Base-by-base conservation (phyloP, 2,113 vertebrate genomes). In the Trachemys scripta region DNA sequence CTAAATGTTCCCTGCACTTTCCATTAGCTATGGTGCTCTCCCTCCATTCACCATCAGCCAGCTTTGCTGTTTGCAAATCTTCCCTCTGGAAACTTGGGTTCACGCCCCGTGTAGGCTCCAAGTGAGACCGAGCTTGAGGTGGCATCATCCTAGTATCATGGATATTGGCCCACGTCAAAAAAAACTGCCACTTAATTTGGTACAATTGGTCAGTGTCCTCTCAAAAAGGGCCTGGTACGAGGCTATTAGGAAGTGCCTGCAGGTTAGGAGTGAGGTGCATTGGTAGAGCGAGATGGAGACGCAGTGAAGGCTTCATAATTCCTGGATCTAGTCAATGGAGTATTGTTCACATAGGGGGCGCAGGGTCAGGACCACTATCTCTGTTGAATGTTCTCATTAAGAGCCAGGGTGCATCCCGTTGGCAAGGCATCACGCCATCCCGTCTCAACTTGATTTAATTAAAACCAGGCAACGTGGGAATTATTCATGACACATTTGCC, bases 401-500 rank as follows among this genome's bases (percentile, higher is more conserved):
- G 65, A 69, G 31, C 69, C 0, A 1, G 31, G 83, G 1, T 11
- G 22, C 5, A 53, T n/a, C 75, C 81, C 0, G 0, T 5, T 29
- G 81, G 51, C 56, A 79, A 56, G 20, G 69, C 87, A 88, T 87
- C 92, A 89, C 13, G 13, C 86, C 3, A 8, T 27, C 1, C 11
- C n/a, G 78, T 8, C 12, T 80, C 65, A 35, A 2, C 4, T 10
- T 45, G 80, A 87, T 93, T 97, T 93, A 85, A 97, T 95, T 87
- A 96, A 96, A 96, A 22, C n/a, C 96, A 94, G 96, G 93, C 90
- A 97, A 88, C 56, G 16, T 57, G 83, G 4, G 85, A 6, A 1
- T 76, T 51, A 76, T 97, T 92, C 93, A 45, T 5, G 45, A 82
- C 87, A 93, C 92, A 75, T 75, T 47, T 5, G 3, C 50, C 87